phyloP scores from a whole-genome alignment of 35 echinoderm and acorn worm species.

The Nesometra sesokonis region DNA sequence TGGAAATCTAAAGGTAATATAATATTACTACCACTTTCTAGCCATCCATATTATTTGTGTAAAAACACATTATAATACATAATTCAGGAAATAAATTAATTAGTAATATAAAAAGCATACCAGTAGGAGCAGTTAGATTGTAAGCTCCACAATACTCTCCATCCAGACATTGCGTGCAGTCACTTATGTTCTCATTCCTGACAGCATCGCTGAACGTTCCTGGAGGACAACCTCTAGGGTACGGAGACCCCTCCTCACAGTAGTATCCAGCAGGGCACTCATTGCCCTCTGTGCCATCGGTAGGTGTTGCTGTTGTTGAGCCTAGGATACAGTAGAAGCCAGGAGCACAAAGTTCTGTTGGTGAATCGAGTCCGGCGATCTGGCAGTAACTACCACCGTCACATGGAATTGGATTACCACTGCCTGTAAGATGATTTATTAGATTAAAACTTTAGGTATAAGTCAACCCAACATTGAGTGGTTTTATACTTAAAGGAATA shows the following conservation, averaged over 20 bases:
- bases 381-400: conserved; percentile 81
- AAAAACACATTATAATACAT: too few relatives aligned
- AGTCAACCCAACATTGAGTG: too few relatives aligned
- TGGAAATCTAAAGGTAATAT: too few relatives aligned
- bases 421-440: conserved; percentile 33
- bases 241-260: conserved; percentile 69
- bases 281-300: conserved; percentile 62
- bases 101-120: conserved; percentile 16
- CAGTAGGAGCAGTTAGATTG: conserved; percentile 73
- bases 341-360: conserved; percentile 53
- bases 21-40: too few relatives aligned
- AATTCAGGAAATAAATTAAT: neutral
- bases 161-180: conserved; percentile 57
- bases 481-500: too few relatives aligned
- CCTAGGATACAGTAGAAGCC: conserved; percentile 78
- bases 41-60: too few relatives aligned
- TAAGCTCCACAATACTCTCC: conserved; percentile 93
- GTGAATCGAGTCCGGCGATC: conserved; percentile 42
- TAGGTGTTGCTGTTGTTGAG: conserved; percentile 60
- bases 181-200: conserved; percentile 64
- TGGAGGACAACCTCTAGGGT: conserved; percentile 47
- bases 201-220: conserved; percentile 68
- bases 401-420: conserved; percentile 61
- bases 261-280: conserved; percentile 83
- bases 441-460: neutral